phyloP scores from a whole-genome alignment of 1,140 invertebrate genomes.

The Aplysia californica region DNA sequence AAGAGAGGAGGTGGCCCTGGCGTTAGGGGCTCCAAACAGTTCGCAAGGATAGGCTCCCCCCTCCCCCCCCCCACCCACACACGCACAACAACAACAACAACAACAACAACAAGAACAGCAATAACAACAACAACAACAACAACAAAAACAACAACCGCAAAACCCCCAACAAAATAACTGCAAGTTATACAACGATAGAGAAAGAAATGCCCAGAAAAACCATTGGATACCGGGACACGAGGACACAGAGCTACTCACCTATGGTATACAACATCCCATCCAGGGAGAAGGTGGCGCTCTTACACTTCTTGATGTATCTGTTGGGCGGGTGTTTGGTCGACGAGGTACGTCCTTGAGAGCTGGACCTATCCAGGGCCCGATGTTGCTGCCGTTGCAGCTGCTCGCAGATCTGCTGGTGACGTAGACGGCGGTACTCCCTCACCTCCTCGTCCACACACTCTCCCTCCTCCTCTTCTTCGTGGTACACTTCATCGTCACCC shows the following conservation, averaged over 20 bases:
- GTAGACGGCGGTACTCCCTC: constrained; percentile 9
- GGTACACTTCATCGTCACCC: no score
- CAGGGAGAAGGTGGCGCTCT: constrained; percentile 22
- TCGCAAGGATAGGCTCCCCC: no score
- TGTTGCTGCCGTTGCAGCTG: background rate
- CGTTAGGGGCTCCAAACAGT: no score
- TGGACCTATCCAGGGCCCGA: background rate
- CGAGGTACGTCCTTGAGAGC: background rate
- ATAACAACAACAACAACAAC: no score
- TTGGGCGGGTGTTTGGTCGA: background rate
- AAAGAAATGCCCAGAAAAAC: no score
- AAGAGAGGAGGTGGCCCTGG: no score
- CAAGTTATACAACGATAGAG: no score
- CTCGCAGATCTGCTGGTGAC: background rate
- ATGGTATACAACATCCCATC: constrained; percentile 23
- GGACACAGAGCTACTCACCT: constrained; percentile 1
- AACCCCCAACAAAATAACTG: background rate
- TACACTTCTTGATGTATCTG: constrained; percentile 23
- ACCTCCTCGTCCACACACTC: background rate
- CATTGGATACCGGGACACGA: no score
- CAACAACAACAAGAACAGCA: background rate
- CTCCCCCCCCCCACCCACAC: no score
- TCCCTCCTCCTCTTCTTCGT: background rate
- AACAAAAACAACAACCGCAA: no score
- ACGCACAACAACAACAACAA: background rate